Conservation (phyloP, 2,113 vertebrate genomes). For the Nannobrachium achirus region DNA sequence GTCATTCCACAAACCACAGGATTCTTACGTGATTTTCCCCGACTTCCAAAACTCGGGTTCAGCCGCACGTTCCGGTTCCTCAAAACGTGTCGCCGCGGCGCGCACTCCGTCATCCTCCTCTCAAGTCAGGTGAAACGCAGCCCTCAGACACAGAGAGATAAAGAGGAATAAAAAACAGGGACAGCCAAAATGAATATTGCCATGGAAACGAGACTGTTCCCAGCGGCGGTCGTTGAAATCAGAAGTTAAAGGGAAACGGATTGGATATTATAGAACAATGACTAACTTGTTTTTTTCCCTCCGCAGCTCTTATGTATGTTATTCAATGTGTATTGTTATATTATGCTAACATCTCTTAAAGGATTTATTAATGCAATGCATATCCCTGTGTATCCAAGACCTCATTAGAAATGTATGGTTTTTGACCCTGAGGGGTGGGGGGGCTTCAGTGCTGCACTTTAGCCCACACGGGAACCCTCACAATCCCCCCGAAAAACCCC, state of each 20-base stretch:
- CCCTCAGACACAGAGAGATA: constrained; percentile 52
- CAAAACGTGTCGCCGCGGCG: constrained; percentile 35
- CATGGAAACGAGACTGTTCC: constrained; percentile 36
- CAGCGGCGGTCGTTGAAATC: constrained; percentile 17
- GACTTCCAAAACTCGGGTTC: constrained; percentile 24
- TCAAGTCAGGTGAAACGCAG: constrained; percentile 56
- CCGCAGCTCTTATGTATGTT: constrained; percentile 60
- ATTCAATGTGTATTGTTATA: constrained; percentile 43
- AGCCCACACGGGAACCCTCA: constrained; percentile 17
- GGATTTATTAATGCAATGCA: constrained; percentile 54
- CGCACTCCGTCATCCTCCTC: constrained; percentile 61
- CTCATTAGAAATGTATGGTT: constrained; percentile 50
- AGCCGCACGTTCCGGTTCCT: constrained; percentile 30
- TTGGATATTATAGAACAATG: constrained; percentile 29
- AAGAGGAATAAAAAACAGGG: background rate
- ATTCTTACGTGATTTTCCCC: background rate
- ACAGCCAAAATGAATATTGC: background rate
- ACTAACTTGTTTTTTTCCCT: constrained; percentile 34
- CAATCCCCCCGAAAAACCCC: constrained; percentile 15
- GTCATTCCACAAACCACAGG: constrained; percentile 5
- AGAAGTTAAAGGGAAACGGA: constrained; percentile 38
- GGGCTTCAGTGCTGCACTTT: constrained; percentile 23
- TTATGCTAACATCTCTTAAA: constrained; percentile 48
- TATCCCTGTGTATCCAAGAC: constrained; percentile 36
- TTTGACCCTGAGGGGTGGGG: background rate